phyloP scores from a whole-genome alignment of 1,140 invertebrate genomes.

The Dendrolimus punctatus region DNA sequence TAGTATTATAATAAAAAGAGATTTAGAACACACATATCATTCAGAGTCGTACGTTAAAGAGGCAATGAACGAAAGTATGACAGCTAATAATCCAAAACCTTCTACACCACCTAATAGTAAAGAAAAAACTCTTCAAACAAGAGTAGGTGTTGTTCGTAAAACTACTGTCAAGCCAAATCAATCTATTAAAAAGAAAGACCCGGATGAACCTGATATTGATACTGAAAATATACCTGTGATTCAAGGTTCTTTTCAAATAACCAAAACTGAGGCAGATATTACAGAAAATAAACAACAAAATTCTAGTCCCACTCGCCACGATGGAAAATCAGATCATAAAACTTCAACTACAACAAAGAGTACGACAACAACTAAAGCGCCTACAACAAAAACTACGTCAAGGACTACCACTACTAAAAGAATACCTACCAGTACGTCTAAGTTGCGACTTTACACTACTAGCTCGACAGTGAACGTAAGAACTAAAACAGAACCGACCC shows the following conservation, averaged over 20 bases:
- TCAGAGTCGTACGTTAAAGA: slow-evolving; percentile 61
- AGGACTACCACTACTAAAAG: slow-evolving; percentile 51
- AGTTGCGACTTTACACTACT: slow-evolving; percentile 55
- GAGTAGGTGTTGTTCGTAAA: slow-evolving; percentile 70
- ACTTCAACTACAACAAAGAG: slow-evolving; percentile 31
- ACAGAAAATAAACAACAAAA: slow-evolving; percentile 73
- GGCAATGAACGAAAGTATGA: slow-evolving; percentile 56
- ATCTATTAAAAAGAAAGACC: slow-evolving; percentile 44
- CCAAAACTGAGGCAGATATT: slow-evolving; percentile 75
- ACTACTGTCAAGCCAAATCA: slow-evolving; percentile 64
- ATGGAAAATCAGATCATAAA: slow-evolving; percentile 62
- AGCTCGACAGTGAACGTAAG: slow-evolving; percentile 64
- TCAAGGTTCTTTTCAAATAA: slow-evolving; percentile 76
- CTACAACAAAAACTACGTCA: slow-evolving; percentile 43
- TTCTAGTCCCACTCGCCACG: slow-evolving; percentile 35
- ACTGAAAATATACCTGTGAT: slow-evolving; percentile 72
- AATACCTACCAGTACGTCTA: slow-evolving; percentile 35
- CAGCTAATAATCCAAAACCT: slow-evolving; percentile 38
- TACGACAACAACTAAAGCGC: slow-evolving; percentile 54
- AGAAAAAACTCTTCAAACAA: slow-evolving; percentile 59
- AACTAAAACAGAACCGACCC: slow-evolving; percentile 42
- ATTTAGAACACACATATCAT: slow-evolving; percentile 67
- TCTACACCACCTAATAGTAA: slow-evolving; percentile 44
- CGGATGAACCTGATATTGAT: slow-evolving; percentile 70
- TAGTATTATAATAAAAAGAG: slow-evolving; percentile 76